Evolutionary conservation across 2,797 vertebrate species (phyloP), one percentile per base, ranked within the genome.

Genomic region (Microctenopoma stevenorrisi): DNA sequence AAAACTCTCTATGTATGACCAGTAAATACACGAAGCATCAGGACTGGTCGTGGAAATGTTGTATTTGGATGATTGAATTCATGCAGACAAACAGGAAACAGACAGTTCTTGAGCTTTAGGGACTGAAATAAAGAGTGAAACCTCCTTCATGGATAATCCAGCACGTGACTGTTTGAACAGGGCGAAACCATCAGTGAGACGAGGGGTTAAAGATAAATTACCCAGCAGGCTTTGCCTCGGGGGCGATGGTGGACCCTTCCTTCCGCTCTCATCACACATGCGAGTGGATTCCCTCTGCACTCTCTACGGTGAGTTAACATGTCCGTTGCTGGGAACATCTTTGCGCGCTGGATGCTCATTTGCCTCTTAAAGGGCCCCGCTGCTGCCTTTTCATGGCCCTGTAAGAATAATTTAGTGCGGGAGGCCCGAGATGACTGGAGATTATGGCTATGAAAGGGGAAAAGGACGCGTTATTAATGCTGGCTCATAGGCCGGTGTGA

Each of bases 401-500:
- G 87, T 62, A 70, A 54, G 89, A 88, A 88, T 90, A 88, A 90
- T 86, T 86, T 86, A 88, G 86, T 64, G 79, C 65, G 44, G 81
- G 86, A 86, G 83, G 87, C 86, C 84, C 74, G 30, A 75, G 81
- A 88, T 86, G 72, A 68, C 63, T 70, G 82, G 76, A 90, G 87
- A 88, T 88, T 86, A 89, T 61, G 69, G 74, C 81, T 46, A 42
- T 78, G 81, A 88, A 89, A 81, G 55, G 79, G 68, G 82, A 84
- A 58, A 80, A 70, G 78, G 79, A 89, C 78, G 72, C 83, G 79
- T 89, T 84, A 88, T 88, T 86, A 86, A 89, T 85, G 85, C 84
- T 80, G 58, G 66, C 71, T 86, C 68, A 81, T 81, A 77, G 40
- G 68, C 66, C 83, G 68, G 72, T 61, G 61, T 5, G 60, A 67